Evolutionary conservation across 2,113 vertebrate species (phyloP).

Genomic region (Australoheros scitulus): DNA sequence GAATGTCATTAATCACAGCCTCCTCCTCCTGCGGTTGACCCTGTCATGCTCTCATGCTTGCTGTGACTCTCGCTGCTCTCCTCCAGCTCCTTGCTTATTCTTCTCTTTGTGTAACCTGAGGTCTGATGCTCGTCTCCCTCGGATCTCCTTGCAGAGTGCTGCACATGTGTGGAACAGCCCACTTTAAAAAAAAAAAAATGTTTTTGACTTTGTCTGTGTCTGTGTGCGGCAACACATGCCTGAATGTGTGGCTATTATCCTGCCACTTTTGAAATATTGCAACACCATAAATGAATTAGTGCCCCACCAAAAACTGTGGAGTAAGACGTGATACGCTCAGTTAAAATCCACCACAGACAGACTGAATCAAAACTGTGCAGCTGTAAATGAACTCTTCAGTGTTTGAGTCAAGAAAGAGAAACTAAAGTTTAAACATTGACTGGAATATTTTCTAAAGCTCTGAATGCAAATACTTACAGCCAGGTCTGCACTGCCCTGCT

Average conservation of each 20-base stretch:
- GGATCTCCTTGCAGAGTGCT: background rate
- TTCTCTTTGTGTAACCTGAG: background rate
- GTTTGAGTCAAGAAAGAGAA: background rate
- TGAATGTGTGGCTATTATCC: background rate
- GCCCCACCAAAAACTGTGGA: background rate
- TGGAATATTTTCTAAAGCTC: no score
- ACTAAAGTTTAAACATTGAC: background rate
- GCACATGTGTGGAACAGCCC: background rate
- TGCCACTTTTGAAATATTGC: background rate
- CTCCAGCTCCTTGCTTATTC: background rate
- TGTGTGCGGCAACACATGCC: background rate
- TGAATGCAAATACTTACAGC: no score
- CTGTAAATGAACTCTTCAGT: background rate
- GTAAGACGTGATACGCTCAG: background rate
- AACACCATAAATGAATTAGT: background rate
- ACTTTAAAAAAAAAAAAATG: background rate
- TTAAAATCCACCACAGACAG: background rate
- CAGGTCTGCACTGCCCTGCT: no score
- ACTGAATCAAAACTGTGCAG: background rate
- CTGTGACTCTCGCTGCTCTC: background rate
- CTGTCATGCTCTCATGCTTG: background rate
- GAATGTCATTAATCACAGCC: slow-evolving; percentile 18
- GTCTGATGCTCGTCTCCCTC: background rate
- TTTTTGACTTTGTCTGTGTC: background rate
- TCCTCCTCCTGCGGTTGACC: slow-evolving; percentile 4